Evolutionary conservation across 2,888 invertebrate species (phyloP).

Genomic region (Venustoraphidia nigricollis): DNA sequence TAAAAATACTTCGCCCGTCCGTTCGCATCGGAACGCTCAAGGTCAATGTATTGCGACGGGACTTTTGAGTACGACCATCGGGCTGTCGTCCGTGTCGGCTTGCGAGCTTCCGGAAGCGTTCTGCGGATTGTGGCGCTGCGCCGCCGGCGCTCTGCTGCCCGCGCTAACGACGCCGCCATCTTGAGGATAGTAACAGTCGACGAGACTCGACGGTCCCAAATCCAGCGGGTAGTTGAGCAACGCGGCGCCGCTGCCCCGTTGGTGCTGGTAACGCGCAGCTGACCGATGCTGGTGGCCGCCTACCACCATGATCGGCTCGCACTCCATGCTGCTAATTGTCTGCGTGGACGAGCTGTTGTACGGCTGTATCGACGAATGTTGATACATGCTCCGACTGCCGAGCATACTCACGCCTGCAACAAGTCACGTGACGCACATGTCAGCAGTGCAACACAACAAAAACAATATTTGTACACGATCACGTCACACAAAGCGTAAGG

Average conservation of each 20-base stretch:
- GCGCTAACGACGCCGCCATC: constrained; percentile 23
- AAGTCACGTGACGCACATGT: background rate
- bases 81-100: constrained; percentile 51
- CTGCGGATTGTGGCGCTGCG: constrained; percentile 22
- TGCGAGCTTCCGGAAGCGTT: constrained; percentile 21
- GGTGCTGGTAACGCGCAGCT: constrained; percentile 16
- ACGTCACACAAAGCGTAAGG: background rate
- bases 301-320: constrained; percentile 40
- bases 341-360: constrained; percentile 18
- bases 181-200: constrained; percentile 24
- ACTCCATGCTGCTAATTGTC: constrained; percentile 51
- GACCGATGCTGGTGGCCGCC: constrained; percentile 9
- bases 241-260: constrained; percentile 20
- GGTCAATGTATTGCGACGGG: constrained; percentile 78
- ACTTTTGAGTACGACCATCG: constrained; percentile 83
- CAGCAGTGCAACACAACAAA: background rate
- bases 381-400: constrained; percentile 23
- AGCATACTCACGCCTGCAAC: constrained; percentile 30
- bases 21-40: background rate
- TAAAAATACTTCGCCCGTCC: too few species aligned
- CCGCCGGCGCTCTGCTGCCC: constrained; percentile 18
- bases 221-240: constrained; percentile 28
- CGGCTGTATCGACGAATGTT: constrained; percentile 15
- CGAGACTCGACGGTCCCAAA: constrained; percentile 28
- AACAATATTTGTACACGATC: background rate